These are phyloP conservation scores for Cossypha caffra DNA, from an alignment of 2,797 vertebrate genomes.

Conservation along the genomic window DNA sequence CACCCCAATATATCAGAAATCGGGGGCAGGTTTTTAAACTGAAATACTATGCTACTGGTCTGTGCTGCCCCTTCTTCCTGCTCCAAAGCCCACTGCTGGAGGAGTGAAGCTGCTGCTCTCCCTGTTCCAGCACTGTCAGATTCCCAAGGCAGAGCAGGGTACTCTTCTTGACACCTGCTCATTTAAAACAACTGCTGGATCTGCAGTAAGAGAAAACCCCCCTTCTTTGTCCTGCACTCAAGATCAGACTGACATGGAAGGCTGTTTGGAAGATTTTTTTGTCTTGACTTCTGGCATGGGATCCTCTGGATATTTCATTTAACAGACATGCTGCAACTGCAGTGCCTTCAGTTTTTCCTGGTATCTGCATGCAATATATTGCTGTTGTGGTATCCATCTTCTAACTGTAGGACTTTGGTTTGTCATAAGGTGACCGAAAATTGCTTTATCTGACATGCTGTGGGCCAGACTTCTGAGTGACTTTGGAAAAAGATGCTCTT, in stretches of 20 bases:
- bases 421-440: background rate
- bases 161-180: background rate
- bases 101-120: background rate
- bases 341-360: background rate
- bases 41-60: background rate
- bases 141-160: background rate
- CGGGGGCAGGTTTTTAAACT: background rate
- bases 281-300: background rate
- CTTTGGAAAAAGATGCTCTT: background rate
- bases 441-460: background rate
- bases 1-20: background rate
- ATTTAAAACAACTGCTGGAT: background rate
- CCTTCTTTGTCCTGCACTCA: background rate
- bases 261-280: background rate
- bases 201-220: background rate
- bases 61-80: background rate
- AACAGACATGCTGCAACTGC: background rate
- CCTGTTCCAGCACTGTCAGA: accelerated
- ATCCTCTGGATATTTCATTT: background rate
- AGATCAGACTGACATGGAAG: background rate
- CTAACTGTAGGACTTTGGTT: background rate
- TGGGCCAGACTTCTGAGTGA: background rate
- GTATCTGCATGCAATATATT: accelerated
- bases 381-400: background rate
- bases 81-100: background rate